phyloP scores from a whole-genome alignment of 2,888 invertebrate species.

The Mythimna lalbum region DNA sequence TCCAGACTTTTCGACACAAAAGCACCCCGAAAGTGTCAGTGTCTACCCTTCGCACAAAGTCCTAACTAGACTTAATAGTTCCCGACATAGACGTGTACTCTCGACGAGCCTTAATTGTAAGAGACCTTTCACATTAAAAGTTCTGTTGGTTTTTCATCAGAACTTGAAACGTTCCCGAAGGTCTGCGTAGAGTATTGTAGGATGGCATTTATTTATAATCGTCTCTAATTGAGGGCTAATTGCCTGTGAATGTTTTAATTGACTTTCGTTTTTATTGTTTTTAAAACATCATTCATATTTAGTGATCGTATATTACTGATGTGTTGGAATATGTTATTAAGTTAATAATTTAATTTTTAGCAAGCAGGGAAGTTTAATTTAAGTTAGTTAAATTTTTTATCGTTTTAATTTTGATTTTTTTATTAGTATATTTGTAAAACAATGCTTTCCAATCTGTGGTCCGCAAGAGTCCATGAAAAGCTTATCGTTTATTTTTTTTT shows the following conservation, averaged over 20 bases:
- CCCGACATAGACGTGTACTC: conserved; percentile 9
- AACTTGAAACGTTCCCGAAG: conserved; percentile 38
- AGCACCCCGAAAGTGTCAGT: conserved; percentile 6
- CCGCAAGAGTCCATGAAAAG: too few species aligned
- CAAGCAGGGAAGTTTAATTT: too few species aligned
- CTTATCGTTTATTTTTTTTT: too few species aligned
- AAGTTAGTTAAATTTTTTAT: too few species aligned
- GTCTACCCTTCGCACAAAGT: conserved; percentile 12
- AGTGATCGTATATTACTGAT: conserved; percentile 10
- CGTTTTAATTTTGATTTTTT: too few species aligned
- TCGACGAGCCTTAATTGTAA: conserved; percentile 30
- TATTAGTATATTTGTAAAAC: too few species aligned
- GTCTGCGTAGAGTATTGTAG: conserved; percentile 31
- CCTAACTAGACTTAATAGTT: conserved; percentile 32
- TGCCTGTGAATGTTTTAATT: conserved; percentile 44
- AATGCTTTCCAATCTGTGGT: too few species aligned
- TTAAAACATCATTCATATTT: conserved; percentile 25
- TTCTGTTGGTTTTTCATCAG: conserved; percentile 49
- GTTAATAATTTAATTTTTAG: conserved; percentile 1
- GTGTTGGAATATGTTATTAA: conserved; percentile 18
- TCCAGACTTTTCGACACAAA: conserved; percentile 4
- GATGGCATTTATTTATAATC: conserved; percentile 37
- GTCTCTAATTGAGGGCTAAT: conserved; percentile 45
- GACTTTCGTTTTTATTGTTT: conserved; percentile 34
- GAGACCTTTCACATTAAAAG: conserved; percentile 48